Evolutionary conservation across 2,888 invertebrate genomes (phyloP).

Genomic region (Athetis lepigone): DNA sequence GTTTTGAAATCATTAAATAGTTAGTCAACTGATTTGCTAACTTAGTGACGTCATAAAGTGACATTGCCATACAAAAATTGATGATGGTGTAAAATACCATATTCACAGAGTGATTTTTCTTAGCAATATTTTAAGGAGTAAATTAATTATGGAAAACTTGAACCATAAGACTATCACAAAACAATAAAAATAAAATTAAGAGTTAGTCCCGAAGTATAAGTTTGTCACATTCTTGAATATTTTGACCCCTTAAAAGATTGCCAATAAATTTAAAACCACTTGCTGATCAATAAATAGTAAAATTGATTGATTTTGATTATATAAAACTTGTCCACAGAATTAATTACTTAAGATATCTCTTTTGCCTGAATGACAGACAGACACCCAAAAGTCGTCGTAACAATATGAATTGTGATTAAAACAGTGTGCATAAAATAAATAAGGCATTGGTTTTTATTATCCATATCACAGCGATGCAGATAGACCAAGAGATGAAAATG

Average conservation of each 20-base stretch:
- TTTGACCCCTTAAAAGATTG: background rate
- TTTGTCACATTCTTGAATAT: background rate
- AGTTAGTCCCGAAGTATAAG: background rate
- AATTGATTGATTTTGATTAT: background rate
- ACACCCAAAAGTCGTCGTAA: conserved; percentile 44
- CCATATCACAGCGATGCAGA: conserved; percentile 77
- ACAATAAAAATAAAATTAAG: background rate
- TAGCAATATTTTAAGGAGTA: background rate
- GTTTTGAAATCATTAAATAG: no score
- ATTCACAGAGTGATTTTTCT: background rate
- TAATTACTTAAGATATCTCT: background rate
- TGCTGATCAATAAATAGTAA: background rate
- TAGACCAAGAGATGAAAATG: conserved; percentile 51
- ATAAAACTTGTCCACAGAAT: background rate
- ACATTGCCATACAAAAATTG: no score
- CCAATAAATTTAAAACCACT: background rate
- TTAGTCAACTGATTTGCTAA: no score
- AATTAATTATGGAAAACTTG: background rate
- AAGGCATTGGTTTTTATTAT: conserved; percentile 75
- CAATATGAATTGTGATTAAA: conserved; percentile 47
- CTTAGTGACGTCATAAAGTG: no score
- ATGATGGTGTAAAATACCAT: no score
- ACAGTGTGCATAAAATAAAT: conserved; percentile 65
- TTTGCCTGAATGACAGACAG: conserved; percentile 38
- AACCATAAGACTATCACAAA: background rate